Percentiles rank a stretch among this genome's conserved stretches.
These are phyloP conservation scores for Styela clava DNA, from an alignment of 23 tunicate species.

Conservation along the genomic window DNA sequence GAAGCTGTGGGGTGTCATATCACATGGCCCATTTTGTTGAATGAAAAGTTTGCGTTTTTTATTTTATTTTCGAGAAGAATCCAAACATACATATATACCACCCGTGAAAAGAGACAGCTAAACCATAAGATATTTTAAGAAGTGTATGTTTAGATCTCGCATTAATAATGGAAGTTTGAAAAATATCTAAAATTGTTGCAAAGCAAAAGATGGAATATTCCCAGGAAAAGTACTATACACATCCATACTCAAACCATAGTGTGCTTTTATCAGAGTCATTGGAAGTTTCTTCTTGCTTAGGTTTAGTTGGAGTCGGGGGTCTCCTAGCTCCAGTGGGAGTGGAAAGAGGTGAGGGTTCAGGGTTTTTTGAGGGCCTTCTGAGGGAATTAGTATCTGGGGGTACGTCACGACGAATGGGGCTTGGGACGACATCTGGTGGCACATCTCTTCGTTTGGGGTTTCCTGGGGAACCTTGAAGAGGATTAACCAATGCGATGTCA, in stretches of 20 bases:
- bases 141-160: too few relatives aligned
- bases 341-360: slow-evolving; percentile 15
- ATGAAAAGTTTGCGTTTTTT: too few relatives aligned
- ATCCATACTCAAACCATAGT: slow-evolving; percentile 92
- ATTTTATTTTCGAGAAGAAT: neutral
- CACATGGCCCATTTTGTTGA: too few relatives aligned
- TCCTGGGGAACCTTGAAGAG: slow-evolving; percentile 23
- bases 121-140: neutral
- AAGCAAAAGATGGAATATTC: neutral
- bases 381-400: slow-evolving; percentile 47
- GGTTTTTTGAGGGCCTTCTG: slow-evolving; percentile 4
- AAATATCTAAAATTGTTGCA: too few relatives aligned
- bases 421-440: slow-evolving; percentile 51
- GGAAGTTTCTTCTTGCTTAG: slow-evolving; percentile 27
- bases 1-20: too few relatives aligned
- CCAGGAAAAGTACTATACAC: slow-evolving; percentile 37
- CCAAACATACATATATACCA: too few relatives aligned
- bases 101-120: neutral
- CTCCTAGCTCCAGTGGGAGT: slow-evolving; percentile 30
- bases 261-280: slow-evolving; percentile 73
- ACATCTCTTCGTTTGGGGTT: slow-evolving; percentile 61
- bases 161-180: too few relatives aligned
- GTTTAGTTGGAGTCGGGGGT: slow-evolving; percentile 43
- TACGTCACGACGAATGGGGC: slow-evolving; percentile 79
- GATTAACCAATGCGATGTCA: slow-evolving; percentile 39